Base-by-base conservation (phyloP, 2,113 vertebrate genomes). In the Hippocampus zosterae region DNA sequence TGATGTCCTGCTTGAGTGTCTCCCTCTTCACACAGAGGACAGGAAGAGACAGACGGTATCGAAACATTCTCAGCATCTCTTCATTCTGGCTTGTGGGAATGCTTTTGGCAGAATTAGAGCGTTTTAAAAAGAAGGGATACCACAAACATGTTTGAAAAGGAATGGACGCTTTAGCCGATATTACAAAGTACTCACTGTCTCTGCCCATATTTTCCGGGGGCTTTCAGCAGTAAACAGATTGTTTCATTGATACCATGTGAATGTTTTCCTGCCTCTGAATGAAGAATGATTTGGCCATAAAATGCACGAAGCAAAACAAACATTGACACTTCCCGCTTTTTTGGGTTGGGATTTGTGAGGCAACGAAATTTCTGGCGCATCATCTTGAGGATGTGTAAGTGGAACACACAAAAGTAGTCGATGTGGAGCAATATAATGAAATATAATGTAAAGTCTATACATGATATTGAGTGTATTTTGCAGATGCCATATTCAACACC, bases 1-100 rank as follows among this genome's bases (percentile, higher is more conserved):
- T 86, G 83, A 88, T 88, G 86, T 89, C 90, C 88, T 89, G 86
- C 57, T 81, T 69, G 18, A 60, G 76, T 62, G 73, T 75, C 72
- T 72, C 73, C 64, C 57, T 46, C 41, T 44, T 25, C 74, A 56
- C 57, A 73, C 76, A 85, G 83, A 86, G 84, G 81, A 83, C 88
- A 88, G 84, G 82, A 88, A 80, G 77, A 67, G 60, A 55, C 73
- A 72, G 81, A 85, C 84, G 84, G 77, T 81, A 81, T 88, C 85
- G 76, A 80, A 83, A 68, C 70, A 71, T 74, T 75, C 74, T 76
- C 75, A 87, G 76, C 84, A 78, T 84, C 64, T 80, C 78, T 73
- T 73, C 73, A 81, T 72, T 85, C 75, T 77, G 74, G 65, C 72
- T 75, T 57, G 67, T 72, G 27, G 27, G 62, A 74, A 65, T 72